Evolutionary conservation across 2,888 invertebrate genomes (phyloP).

Genomic region (Ormyrus rosae): DNA sequence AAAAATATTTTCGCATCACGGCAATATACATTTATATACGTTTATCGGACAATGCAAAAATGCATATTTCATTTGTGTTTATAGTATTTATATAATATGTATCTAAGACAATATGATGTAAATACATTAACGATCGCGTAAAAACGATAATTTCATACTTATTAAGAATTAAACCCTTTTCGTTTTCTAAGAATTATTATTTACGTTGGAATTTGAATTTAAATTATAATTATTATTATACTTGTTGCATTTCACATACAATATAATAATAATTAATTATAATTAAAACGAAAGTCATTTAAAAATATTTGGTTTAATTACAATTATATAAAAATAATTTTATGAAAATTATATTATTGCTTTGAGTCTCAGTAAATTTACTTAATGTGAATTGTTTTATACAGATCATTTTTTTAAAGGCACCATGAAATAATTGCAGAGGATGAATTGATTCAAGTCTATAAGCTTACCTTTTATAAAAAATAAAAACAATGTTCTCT

Average conservation of each 20-base stretch:
- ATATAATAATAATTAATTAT: too few relatives aligned
- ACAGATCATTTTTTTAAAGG: too few relatives aligned
- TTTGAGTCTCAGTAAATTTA: too few relatives aligned
- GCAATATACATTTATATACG: slow-evolving; percentile 37
- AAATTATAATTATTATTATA: too few relatives aligned
- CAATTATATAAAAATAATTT: too few relatives aligned
- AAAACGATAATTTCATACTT: slow-evolving; percentile 8
- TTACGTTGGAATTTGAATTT: too few relatives aligned
- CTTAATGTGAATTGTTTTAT: too few relatives aligned
- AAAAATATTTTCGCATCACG: slow-evolving; percentile 39
- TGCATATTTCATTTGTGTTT: slow-evolving; percentile 7
- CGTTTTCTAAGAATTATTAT: not conserved
- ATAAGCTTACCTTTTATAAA: too few relatives aligned
- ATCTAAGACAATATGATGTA: slow-evolving; percentile 26
- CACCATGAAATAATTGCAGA: too few relatives aligned
- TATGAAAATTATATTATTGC: too few relatives aligned
- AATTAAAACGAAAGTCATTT: not conserved
- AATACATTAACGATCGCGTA: slow-evolving; percentile 4
- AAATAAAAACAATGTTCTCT: too few relatives aligned
- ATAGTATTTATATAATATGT: slow-evolving; percentile 19
- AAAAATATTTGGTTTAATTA: not conserved
- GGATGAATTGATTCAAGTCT: not conserved
- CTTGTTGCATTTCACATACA: too few relatives aligned
- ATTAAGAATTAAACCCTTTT: not conserved
- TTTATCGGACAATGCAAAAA: slow-evolving; percentile 19